Conservation (phyloP, 2,797 vertebrate genomes). For the Valencia hispanica region DNA sequence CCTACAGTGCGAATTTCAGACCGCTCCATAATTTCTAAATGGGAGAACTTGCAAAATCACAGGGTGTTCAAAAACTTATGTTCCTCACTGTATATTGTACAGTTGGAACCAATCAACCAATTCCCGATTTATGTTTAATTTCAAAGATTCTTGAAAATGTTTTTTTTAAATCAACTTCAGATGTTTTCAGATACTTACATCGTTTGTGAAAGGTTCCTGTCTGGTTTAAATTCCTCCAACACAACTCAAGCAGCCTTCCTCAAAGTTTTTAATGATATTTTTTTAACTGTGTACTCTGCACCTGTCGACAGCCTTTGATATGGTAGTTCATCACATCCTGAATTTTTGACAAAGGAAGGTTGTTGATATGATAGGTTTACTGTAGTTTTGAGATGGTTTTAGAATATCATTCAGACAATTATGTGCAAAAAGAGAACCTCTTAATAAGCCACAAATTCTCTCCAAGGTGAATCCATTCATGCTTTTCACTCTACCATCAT, state of each 20-base stretch:
- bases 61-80: no score
- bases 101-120: not conserved
- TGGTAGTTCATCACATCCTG: not conserved
- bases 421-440: not conserved
- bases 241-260: not conserved
- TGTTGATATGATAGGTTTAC: not conserved
- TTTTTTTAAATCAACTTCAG: not conserved
- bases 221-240: not conserved
- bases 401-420: not conserved
- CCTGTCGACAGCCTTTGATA: not conserved
- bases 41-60: no score
- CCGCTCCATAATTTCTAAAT: no score
- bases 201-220: not conserved
- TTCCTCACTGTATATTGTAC: no score
- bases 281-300: not conserved
- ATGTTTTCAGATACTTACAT: not conserved
- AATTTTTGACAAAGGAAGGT: not conserved
- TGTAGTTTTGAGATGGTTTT: not conserved
- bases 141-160: not conserved
- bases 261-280: not conserved
- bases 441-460: not conserved
- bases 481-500: not conserved
- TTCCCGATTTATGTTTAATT: not conserved
- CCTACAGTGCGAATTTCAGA: no score
- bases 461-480: not conserved